Base-by-base conservation (phyloP, 2,113 vertebrate species). In the Sturnira hondurensis region DNA sequence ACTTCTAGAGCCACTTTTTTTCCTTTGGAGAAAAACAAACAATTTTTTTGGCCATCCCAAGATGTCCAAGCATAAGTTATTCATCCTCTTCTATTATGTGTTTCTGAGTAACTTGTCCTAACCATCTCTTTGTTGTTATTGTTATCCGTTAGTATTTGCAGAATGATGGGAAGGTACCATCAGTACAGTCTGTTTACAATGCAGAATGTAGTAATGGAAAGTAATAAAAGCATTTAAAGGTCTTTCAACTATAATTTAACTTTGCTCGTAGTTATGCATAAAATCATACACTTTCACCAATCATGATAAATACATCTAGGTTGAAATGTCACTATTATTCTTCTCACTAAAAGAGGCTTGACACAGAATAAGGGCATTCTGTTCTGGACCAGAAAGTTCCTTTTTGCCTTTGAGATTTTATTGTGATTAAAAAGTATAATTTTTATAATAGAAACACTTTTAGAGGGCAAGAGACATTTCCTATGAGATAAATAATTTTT, bases 241-340 rank as follows among this genome's bases (percentile, higher is more conserved):
- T 96, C 83, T 96, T 95, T 97, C 65, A 91, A 87, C 94, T 89
- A 20, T 86, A 97, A 96, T 97, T 97, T 97, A 95, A 94, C 96
- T 97, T 97, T 95, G 82, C 91, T 82, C 91, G 82, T 91, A 95
- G 96, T 94, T 93, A 93, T 89, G 91, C 74, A 96, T 96, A 96
- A 97, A 95, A 94, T 93, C 96, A 96, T 73, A 95, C 58, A 97
- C 93, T 97, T 97, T 96, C 74, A 91, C 70, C 97, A 96, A 96
- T 93, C 91, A 95, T 97, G 91, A 96, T 97, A 97, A 97, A 97
- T 96, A 94, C 84, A 94, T 95, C 63, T 86, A 96, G 86, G 93
- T 97, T 91, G 89, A 97, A 97, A 97, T 97, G 95, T 96, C 96
- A 97, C 78, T 71, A 93, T 93, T 97, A 95, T 97, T 95, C 92